phyloP scores from a whole-genome alignment of 2,888 invertebrate genomes.

The Ochropleura leucogaster region DNA sequence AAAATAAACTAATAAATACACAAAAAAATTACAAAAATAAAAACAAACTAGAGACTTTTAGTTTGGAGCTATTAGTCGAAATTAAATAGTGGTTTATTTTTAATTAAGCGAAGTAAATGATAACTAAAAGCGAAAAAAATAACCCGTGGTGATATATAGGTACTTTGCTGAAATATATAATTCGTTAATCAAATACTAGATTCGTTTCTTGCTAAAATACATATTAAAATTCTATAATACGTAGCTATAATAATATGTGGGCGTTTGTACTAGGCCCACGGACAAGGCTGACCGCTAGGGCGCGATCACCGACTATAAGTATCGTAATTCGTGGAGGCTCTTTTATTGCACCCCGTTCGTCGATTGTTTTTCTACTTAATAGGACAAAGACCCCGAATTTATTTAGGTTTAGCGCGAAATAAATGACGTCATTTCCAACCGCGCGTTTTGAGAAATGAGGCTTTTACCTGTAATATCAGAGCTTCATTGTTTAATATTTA shows the following conservation, averaged over 20 bases:
- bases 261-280: background rate
- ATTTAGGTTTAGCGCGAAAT: conserved; percentile 24
- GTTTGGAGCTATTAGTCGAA: too few species aligned
- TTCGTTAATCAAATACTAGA: background rate
- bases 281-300: background rate
- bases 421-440: conserved; percentile 21
- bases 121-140: too few species aligned
- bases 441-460: conserved; percentile 27
- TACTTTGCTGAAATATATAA: too few species aligned
- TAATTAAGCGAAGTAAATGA: too few species aligned
- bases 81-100: too few species aligned
- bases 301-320: conserved; percentile 1
- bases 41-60: too few species aligned
- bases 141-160: too few species aligned
- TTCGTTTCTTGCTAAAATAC: background rate
- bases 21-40: too few species aligned
- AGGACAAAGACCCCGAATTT: conserved; percentile 34
- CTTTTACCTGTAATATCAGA: conserved; percentile 15
- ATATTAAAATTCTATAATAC: background rate
- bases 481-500: background rate
- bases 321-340: conserved; percentile 4
- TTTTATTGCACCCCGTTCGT: conserved; percentile 44
- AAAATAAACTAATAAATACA: too few species aligned
- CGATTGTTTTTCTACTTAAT: conserved; percentile 34
- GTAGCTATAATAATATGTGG: too few species aligned